A percentile compares a stretch with the other conserved stretches of the same genome.
Evolutionary conservation across 2,888 invertebrate genomes (phyloP).

Genomic region (Philopedon plagiatum): DNA sequence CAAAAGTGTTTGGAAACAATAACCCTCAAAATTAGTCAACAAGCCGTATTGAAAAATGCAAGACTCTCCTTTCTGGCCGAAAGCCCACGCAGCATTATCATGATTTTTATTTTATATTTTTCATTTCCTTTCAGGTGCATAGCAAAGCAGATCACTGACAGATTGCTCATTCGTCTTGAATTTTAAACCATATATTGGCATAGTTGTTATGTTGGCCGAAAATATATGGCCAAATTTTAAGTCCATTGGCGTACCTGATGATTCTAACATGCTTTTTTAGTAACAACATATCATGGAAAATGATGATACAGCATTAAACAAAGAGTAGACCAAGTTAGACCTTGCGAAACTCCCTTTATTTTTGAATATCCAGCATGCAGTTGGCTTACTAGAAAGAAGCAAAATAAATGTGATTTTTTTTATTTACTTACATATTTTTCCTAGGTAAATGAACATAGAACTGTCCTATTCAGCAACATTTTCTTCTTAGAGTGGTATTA

Average conservation of each 20-base stretch:
- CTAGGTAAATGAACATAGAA: too few relatives aligned
- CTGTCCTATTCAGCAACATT: too few relatives aligned
- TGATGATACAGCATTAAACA: too few relatives aligned
- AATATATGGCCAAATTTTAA: slow-evolving; percentile 4
- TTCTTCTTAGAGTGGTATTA: too few relatives aligned
- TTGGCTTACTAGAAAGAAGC: too few relatives aligned
- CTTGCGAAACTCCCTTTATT: too few relatives aligned
- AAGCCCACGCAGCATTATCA: slow-evolving; percentile 34
- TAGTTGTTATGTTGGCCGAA: background rate
- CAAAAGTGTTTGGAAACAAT: slow-evolving; percentile 29
- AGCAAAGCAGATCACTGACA: slow-evolving; percentile 44
- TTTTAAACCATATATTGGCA: slow-evolving; percentile 38
- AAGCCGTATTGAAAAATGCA: slow-evolving; percentile 35
- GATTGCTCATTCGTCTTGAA: slow-evolving; percentile 41
- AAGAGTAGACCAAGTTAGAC: too few relatives aligned
- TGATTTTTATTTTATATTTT: slow-evolving; percentile 42
- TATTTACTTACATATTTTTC: too few relatives aligned
- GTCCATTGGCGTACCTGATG: background rate
- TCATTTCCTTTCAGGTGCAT: slow-evolving; percentile 46
- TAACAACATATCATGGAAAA: too few relatives aligned
- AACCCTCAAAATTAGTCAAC: slow-evolving; percentile 7
- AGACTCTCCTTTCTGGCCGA: slow-evolving; percentile 43
- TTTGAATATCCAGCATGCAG: too few relatives aligned
- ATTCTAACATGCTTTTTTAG: too few relatives aligned
- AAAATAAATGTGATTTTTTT: too few relatives aligned